These are phyloP conservation scores for Coronaproctus castanopsis DNA, from an alignment of 2,888 invertebrate genomes.

Conservation along the genomic window DNA sequence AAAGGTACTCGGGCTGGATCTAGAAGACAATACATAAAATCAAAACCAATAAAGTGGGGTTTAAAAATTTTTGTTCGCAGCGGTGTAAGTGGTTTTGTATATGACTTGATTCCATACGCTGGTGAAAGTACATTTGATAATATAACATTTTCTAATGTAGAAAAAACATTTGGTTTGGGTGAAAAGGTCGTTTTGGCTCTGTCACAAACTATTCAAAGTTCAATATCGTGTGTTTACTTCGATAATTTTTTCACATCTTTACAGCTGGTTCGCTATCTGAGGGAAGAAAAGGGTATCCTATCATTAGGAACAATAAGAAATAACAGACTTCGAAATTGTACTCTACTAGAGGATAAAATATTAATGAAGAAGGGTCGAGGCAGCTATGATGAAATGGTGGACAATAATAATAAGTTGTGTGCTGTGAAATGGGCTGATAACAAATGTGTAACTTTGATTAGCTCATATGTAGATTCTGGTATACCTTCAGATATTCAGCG, in stretches of 20 bases:
- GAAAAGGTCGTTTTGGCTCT: slow-evolving; percentile 22
- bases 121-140: no score
- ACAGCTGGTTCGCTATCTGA: slow-evolving; percentile 12
- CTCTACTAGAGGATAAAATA: slow-evolving; percentile 12
- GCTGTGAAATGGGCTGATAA: slow-evolving; percentile 19
- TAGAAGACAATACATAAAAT: slow-evolving; percentile 23
- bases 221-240: slow-evolving; percentile 17
- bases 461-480: slow-evolving; percentile 1
- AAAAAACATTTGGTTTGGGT: slow-evolving; percentile 21
- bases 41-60: slow-evolving; percentile 25
- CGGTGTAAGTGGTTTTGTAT: no score
- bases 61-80: slow-evolving; percentile 24
- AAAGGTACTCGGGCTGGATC: slow-evolving; percentile 24
- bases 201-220: slow-evolving; percentile 17
- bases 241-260: slow-evolving; percentile 19
- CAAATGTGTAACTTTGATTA: slow-evolving; percentile 17
- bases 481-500: background rate
- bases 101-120: no score
- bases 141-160: no score
- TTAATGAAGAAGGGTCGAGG: slow-evolving; percentile 15
- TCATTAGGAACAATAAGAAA: slow-evolving; percentile 14
- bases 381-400: slow-evolving; percentile 13
- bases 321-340: slow-evolving; percentile 14
- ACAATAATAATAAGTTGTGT: slow-evolving; percentile 15
- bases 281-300: slow-evolving; percentile 14